These are phyloP conservation scores for Grapholita molesta DNA, from an alignment of 1,140 invertebrate genomes.

Conservation along the genomic window DNA sequence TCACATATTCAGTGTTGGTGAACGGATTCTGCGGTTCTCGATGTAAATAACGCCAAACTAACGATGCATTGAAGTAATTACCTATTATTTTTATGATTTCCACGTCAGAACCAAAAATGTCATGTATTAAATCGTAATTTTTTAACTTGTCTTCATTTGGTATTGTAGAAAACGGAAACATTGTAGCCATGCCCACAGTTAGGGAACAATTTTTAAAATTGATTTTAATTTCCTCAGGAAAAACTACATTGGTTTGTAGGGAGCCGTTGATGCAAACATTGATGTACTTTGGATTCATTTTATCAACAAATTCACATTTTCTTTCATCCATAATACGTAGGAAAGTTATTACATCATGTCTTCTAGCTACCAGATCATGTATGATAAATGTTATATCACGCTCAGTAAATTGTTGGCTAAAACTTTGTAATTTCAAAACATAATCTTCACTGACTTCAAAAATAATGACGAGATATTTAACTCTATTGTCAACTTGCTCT, in stretches of 20 bases:
- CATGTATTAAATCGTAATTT: conserved; percentile 34
- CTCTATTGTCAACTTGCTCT: conserved; percentile 19
- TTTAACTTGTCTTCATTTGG: conserved; percentile 32
- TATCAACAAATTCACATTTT: conserved; percentile 35
- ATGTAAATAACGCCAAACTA: conserved; percentile 38
- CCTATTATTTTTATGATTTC: conserved; percentile 55
- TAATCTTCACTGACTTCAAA: conserved; percentile 17
- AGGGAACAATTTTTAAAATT: conserved; percentile 52
- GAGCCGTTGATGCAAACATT: conserved; percentile 35
- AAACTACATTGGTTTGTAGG: conserved; percentile 26
- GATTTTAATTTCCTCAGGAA: conserved; percentile 35
- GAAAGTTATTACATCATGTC: conserved; percentile 21
- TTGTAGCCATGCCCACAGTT: conserved; percentile 43
- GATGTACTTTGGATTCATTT: conserved; percentile 23
- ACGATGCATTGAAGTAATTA: conserved; percentile 46
- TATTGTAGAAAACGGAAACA: conserved; percentile 45
- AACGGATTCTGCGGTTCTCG: conserved; percentile 42
- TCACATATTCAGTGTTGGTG: conserved; percentile 33
- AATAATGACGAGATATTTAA: conserved; percentile 40
- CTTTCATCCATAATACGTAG: conserved; percentile 33
- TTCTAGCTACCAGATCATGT: conserved; percentile 17
- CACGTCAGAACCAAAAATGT: conserved; percentile 45
- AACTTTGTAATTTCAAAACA: conserved; percentile 19
- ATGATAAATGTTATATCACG: conserved; percentile 37
- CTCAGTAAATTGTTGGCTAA: conserved; percentile 21